Conservation (phyloP, 1,140 invertebrate genomes). For the Solen grandis region DNA sequence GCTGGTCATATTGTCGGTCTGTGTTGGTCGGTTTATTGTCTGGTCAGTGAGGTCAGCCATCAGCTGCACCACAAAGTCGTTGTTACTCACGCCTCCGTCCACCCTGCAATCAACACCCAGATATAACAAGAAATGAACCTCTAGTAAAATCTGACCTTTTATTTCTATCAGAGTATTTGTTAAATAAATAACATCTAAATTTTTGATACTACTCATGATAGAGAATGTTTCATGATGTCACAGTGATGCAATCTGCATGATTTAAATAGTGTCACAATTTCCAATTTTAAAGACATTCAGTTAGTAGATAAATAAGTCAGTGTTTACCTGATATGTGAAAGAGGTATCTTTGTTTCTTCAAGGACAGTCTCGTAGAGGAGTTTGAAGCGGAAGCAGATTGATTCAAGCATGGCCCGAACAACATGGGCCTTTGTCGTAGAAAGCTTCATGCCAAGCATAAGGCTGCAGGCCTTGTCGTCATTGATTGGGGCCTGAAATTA, state of each 20-base stretch:
- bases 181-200: too few species aligned
- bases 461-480: constrained; percentile 89
- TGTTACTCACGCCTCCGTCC: constrained; percentile 95
- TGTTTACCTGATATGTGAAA: constrained; percentile 73
- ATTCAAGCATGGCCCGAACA: constrained; percentile 87
- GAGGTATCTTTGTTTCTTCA: constrained; percentile 68
- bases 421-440: constrained; percentile 90
- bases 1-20: constrained; percentile 72
- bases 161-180: too few species aligned
- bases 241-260: too few species aligned
- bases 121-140: too few species aligned
- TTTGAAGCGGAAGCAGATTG: constrained; percentile 91
- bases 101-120: constrained; percentile 87
- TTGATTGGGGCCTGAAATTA: constrained; percentile 90
- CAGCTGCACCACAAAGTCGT: constrained; percentile 94
- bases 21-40: constrained; percentile 85
- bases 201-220: too few species aligned
- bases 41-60: constrained; percentile 90
- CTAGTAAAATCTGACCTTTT: too few species aligned
- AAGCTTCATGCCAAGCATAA: constrained; percentile 92
- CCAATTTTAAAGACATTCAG: too few species aligned
- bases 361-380: constrained; percentile 87
- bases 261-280: too few species aligned
- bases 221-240: background rate
- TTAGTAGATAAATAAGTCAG: too few species aligned